These are phyloP conservation scores for Thymelicus acteon DNA, from an alignment of 2,888 invertebrate genomes.

Conservation along the genomic window DNA sequence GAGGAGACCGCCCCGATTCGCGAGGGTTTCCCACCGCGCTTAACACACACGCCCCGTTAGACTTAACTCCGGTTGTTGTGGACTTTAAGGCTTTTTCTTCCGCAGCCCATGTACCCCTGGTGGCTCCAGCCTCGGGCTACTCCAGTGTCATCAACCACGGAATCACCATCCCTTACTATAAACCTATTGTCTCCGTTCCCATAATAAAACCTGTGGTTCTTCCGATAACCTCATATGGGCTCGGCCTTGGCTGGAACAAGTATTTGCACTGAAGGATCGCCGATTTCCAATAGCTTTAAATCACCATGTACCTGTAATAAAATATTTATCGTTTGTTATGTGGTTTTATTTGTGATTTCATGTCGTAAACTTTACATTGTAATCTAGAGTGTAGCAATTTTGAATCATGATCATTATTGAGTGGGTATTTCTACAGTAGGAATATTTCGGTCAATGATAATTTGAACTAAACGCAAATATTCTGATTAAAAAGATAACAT, in stretches of 20 bases:
- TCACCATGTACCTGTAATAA: slow-evolving; percentile 39
- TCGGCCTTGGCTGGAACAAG: slow-evolving; percentile 48
- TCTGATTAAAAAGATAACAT: too few relatives aligned
- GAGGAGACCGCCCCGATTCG: slow-evolving; percentile 47
- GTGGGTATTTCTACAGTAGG: not conserved
- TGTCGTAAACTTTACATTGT: not conserved
- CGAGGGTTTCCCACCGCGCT: slow-evolving; percentile 46
- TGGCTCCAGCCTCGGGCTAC: slow-evolving; percentile 55
- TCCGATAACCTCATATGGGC: slow-evolving; percentile 40
- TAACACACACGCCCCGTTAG: slow-evolving; percentile 31
- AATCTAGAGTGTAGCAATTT: not conserved
- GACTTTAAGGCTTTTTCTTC: slow-evolving; percentile 44
- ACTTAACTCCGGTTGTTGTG: slow-evolving; percentile 38
- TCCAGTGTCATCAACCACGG: slow-evolving; percentile 67
- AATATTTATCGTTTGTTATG: slow-evolving; percentile 40
- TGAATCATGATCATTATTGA: too few relatives aligned
- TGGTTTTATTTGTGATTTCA: slow-evolving; percentile 40
- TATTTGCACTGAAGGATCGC: slow-evolving; percentile 41
- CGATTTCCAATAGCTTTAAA: not conserved
- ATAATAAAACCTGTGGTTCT: slow-evolving; percentile 51
- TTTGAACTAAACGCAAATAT: too few relatives aligned
- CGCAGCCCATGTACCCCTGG: slow-evolving; percentile 46
- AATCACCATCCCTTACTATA: slow-evolving; percentile 52
- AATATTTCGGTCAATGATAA: too few relatives aligned
- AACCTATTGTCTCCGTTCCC: slow-evolving; percentile 49